phyloP scores from a whole-genome alignment of 2,797 vertebrate species.

The Oreochromis mossambicus region DNA sequence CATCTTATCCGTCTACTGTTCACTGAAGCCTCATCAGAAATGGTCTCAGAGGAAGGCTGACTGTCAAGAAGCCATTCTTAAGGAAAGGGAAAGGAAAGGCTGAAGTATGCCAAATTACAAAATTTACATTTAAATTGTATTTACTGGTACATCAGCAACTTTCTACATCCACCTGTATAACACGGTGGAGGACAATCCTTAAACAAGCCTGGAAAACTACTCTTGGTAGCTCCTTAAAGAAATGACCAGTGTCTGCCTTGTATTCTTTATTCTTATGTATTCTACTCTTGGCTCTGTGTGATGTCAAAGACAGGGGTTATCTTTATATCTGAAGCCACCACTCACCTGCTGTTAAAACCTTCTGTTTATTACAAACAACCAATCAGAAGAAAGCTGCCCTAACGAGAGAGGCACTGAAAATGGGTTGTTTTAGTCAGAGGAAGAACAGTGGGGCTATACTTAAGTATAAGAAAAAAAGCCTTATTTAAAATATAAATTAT shows the following conservation, averaged over 20 bases:
- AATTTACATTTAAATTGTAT: not conserved
- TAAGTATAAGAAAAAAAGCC: not conserved
- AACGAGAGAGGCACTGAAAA: not conserved
- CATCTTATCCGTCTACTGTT: not conserved
- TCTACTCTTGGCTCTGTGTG: not conserved
- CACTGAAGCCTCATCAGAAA: not conserved
- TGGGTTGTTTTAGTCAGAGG: not conserved
- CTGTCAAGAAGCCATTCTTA: not conserved
- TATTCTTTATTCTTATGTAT: not conserved
- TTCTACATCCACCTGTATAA: not conserved
- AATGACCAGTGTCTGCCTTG: not conserved
- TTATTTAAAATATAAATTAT: not conserved
- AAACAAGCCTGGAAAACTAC: not conserved
- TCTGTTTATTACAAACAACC: not conserved
- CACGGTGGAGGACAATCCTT: not conserved
- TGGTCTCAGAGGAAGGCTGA: not conserved
- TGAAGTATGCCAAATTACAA: not conserved
- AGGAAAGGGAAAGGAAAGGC: not conserved
- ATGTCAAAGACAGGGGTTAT: not conserved
- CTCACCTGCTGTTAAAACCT: not conserved
- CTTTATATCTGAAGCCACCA: not conserved
- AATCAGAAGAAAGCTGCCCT: not conserved
- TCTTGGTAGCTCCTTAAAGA: not conserved
- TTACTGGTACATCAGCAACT: not conserved
- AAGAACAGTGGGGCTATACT: accelerated